Evolutionary conservation across 2,113 vertebrate species (phyloP), one percentile per base, ranked within the genome.

Genomic region (Chitala chitala): DNA sequence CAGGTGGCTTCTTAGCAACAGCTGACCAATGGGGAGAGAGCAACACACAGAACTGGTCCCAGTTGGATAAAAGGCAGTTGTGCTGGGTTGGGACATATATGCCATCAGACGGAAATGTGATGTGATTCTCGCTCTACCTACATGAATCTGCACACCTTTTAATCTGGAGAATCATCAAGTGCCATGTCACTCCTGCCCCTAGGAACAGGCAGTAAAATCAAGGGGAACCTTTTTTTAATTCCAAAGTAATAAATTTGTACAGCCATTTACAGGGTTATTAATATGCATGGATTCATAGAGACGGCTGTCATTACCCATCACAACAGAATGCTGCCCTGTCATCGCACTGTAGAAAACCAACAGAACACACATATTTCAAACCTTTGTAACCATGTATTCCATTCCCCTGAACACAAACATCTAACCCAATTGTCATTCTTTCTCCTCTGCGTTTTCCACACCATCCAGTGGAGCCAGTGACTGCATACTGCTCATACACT

Each of bases 51-150:
- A n/a, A n/a, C n/a, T n/a, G n/a, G n/a, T n/a, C n/a, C n/a, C n/a
- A n/a, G 79, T 69, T 75, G 79, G 78, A 77, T 77, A 76, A 64
- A 76, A 17, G 24, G 56, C 61, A 80, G 77, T 75, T 72, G 54
- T 50, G 53, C 38, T 38, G 58, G 76, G 73, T 83, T 82, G 87
- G 84, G 85, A 82, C 86, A 82, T 81, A 84, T 54, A 84, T 81
- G 82, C 81, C 78, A n/a, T n/a, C 74, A 78, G 80, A 85, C 78
- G 82, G 79, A 77, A 84, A 55, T 7, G 13, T 46, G 31, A 56
- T 44, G 22, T n/a, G 12, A 53, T 36, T 56, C 54, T 46, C 26
- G n/a, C 48, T 20, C 68, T 31, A 24, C 13, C 17, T 58, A 48
- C 40, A 29, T 48, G 70, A 48, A 17, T 44, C 42, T 29, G 24